These are phyloP conservation scores for Amphimallon solstitiale DNA, from an alignment of 2,888 invertebrate species.

Conservation along the genomic window DNA sequence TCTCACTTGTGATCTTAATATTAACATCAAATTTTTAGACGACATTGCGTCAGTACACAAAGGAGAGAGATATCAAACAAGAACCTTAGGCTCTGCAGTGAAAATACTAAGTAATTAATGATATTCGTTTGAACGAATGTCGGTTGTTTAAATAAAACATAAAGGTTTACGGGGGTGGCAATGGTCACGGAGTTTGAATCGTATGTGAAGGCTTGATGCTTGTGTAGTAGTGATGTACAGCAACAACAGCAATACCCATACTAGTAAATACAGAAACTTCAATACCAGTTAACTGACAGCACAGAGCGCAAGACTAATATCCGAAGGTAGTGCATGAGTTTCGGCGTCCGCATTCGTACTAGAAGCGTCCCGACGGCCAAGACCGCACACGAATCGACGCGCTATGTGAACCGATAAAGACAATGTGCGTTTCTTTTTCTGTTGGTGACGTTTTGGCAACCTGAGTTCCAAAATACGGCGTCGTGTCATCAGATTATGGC, in stretches of 20 bases:
- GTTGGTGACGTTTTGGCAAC: conserved; percentile 31
- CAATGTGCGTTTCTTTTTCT: conserved; percentile 33
- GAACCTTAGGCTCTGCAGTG: neutral
- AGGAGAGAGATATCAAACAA: too few species aligned
- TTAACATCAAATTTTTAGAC: too few species aligned
- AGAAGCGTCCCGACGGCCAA: conserved; percentile 29
- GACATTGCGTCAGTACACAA: too few species aligned
- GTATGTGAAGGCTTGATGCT: neutral
- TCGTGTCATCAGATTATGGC: conserved; percentile 54
- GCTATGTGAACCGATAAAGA: conserved; percentile 26
- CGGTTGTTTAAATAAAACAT: conserved; percentile 10
- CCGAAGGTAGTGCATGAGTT: conserved; percentile 32
- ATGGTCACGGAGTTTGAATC: neutral
- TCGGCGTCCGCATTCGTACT: conserved; percentile 27
- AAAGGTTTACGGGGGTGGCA: neutral
- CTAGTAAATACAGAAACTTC: conserved; percentile 1
- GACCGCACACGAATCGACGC: conserved; percentile 8
- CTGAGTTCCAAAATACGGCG: conserved; percentile 34
- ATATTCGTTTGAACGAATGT: neutral
- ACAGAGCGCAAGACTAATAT: conserved; percentile 45
- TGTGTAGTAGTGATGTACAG: neutral
- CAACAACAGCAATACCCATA: neutral
- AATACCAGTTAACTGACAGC: conserved; percentile 39
- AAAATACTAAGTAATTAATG: neutral
- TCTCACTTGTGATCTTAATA: too few species aligned